Conservation (phyloP, 2,113 vertebrate genomes). For the Microtus ochrogaster region DNA sequence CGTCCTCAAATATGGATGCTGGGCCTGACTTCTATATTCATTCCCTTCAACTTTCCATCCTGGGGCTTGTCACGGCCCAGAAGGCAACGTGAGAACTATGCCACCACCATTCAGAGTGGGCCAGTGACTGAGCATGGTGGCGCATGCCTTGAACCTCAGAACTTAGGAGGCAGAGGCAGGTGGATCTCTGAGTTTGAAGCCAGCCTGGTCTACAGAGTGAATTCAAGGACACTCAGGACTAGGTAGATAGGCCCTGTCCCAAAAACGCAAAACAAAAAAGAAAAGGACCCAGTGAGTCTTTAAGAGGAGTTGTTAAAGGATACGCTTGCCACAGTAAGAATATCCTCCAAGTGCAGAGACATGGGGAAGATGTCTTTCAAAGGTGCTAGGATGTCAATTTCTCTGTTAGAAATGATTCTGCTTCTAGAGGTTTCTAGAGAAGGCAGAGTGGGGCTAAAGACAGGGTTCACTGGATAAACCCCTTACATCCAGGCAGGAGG, state of each 20-base stretch:
- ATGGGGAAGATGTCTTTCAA: not conserved
- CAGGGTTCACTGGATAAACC: not conserved
- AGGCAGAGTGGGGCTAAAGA: not conserved
- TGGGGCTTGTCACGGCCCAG: not conserved
- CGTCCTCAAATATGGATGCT: conserved; percentile 41
- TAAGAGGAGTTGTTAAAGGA: not conserved
- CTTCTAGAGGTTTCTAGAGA: not conserved
- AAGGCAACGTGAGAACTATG: not conserved
- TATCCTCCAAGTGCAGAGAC: not conserved
- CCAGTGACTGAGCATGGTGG: not conserved
- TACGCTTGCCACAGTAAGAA: not conserved
- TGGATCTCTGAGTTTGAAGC: not conserved
- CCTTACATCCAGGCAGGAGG: not conserved
- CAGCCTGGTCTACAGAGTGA: not conserved
- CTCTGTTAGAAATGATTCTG: not conserved
- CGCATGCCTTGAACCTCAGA: not conserved
- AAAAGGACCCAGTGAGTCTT: not conserved
- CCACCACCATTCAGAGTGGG: not conserved
- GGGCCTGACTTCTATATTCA: not conserved
- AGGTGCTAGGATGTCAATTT: not conserved
- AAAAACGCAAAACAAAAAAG: not conserved
- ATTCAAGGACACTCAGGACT: not conserved
- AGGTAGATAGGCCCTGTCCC: not conserved
- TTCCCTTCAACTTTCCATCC: not conserved
- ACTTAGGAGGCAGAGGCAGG: not conserved